phyloP scores from a whole-genome alignment of 2,113 vertebrate genomes.

The Melanerpes formicivorus region DNA sequence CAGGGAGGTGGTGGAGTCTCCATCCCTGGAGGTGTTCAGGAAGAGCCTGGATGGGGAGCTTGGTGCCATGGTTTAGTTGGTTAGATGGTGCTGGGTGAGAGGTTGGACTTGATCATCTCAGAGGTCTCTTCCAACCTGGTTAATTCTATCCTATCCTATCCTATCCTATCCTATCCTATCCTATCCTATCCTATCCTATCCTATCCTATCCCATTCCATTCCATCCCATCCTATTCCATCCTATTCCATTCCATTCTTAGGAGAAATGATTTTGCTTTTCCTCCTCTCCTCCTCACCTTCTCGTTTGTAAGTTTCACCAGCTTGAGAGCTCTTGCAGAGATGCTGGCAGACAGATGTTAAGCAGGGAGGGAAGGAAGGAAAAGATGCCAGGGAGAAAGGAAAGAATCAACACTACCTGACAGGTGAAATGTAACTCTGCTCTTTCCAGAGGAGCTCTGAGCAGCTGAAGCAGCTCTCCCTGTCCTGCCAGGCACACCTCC shows the following conservation, averaged over 20 bases:
- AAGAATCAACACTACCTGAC: neutral
- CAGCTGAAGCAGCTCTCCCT: neutral
- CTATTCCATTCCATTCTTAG: neutral
- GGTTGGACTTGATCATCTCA: no score
- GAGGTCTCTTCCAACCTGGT: no score
- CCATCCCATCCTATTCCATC: no score
- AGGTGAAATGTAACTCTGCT: neutral
- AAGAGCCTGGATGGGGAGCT: no score
- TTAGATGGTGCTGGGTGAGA: no score
- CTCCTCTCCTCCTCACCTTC: neutral
- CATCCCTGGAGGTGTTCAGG: no score
- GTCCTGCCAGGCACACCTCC: neutral
- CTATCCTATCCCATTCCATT: no score
- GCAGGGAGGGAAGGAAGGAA: neutral
- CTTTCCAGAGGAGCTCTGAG: neutral
- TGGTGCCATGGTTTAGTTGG: no score
- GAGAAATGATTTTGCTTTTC: neutral
- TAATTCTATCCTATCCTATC: no score
- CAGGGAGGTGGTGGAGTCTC: no score
- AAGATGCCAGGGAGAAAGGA: neutral
- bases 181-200: no score
- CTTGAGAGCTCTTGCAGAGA: neutral
- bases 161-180: no score
- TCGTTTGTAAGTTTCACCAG: neutral
- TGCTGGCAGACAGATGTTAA: neutral